phyloP scores from a whole-genome alignment of 2,113 vertebrate genomes.

The Macrotus californicus region DNA sequence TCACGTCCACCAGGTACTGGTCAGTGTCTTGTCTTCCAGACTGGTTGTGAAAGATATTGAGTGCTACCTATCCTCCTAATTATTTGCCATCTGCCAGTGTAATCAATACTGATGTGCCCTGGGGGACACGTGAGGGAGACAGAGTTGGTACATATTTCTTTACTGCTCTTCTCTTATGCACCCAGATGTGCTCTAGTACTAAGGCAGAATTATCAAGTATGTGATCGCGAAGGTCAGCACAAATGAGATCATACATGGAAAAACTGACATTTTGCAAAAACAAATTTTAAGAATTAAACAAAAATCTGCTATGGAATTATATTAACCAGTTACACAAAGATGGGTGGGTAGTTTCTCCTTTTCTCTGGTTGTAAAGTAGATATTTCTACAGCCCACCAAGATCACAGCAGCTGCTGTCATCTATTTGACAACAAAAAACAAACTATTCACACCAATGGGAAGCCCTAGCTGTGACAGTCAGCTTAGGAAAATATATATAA shows the following conservation, averaged over 20 bases:
- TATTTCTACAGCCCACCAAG: constrained; percentile 12
- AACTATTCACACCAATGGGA: background rate
- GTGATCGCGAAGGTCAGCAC: background rate
- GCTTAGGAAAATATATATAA: background rate
- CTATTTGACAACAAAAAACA: background rate
- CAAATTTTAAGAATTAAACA: background rate
- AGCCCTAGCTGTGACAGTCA: background rate
- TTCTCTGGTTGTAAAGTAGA: background rate
- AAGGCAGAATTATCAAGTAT: background rate
- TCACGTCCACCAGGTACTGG: background rate
- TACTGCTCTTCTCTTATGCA: background rate
- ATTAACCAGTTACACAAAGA: background rate
- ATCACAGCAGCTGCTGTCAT: constrained; percentile 15
- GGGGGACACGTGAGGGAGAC: background rate
- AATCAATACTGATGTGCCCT: background rate
- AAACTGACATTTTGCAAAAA: background rate
- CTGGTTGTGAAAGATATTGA: background rate
- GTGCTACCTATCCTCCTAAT: background rate
- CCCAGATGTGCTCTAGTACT: background rate
- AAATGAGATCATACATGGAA: background rate
- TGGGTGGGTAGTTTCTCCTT: background rate
- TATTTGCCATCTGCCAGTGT: background rate
- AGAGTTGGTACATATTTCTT: background rate
- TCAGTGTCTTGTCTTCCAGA: background rate
- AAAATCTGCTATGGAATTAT: background rate